Evolutionary conservation across 2,113 vertebrate species (phyloP), one percentile per base, ranked within the genome.

Genomic region (Petrocephalus zakoni): DNA sequence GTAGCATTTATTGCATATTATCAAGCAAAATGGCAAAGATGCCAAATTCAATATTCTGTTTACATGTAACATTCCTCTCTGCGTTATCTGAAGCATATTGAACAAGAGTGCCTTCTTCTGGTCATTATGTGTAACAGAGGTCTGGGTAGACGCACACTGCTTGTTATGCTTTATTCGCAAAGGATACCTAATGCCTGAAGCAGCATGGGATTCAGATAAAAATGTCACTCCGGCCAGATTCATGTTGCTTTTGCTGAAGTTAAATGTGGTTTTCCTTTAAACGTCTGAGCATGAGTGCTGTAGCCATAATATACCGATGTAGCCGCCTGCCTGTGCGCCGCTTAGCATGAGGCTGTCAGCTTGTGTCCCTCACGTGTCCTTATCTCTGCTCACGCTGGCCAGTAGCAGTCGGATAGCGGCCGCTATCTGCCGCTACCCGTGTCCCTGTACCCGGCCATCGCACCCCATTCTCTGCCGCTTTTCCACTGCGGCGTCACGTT

Each of bases 81-180:
- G 34, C 5, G 9, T 83, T n/a, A 81, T 42, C 75, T 42, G 34
- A 47, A 21, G 34, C 19, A 81, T 55, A 53, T 88, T 81, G 68
- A 34, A n/a, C 87, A 49, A 88, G 7, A 55, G 87, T 72, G 68
- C 87, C 87, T 68, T 78, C 87, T 78, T 75, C 68, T 81, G 87
- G 29, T 52, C 49, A 88, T 53, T 21, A n/a, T 34, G 25, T 52
- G 83, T 51, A 85, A 85, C 47, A 53, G 11, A 19, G 10, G 7
- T 85, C 81, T 22, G 47, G 47, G 10, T 84, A 84, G 81, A 51
- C 2, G 81, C 25, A 68, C 52, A 49, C 11, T 85, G 37, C n/a
- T 85, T 85, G 8, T 22, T 29, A 51, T 51, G n/a, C 22, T 19
- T 19, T 37, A 47, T 47, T 82, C 21, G 17, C 29, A n/a, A 83